A percentile compares a stretch with the other conserved stretches of the same genome.
Evolutionary conservation across 2,797 vertebrate species (phyloP).

Genomic region (Knipowitschia caucasica): DNA sequence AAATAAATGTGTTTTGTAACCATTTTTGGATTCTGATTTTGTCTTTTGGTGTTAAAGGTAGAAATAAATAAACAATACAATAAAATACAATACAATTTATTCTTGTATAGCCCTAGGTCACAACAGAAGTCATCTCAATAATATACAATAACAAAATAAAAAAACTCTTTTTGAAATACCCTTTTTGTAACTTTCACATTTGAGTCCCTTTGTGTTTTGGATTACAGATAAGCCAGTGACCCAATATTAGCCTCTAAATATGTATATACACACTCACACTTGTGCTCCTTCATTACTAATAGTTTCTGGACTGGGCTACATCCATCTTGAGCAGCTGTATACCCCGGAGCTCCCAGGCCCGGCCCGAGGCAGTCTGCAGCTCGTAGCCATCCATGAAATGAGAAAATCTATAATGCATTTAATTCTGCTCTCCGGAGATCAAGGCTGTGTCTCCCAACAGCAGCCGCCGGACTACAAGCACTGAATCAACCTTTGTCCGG

Average conservation of each 20-base stretch:
- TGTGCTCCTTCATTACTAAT: slow-evolving; percentile 16
- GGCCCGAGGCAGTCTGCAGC: slow-evolving; percentile 47
- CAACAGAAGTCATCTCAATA: no score
- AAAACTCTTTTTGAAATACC: no score
- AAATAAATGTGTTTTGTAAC: no score
- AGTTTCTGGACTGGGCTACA: slow-evolving; percentile 31
- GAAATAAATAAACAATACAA: no score
- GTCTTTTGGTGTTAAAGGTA: no score
- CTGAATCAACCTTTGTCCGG: slow-evolving; percentile 37
- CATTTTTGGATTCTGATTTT: no score
- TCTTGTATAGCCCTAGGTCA: no score
- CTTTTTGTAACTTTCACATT: neutral
- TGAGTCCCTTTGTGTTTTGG: neutral
- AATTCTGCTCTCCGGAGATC: slow-evolving; percentile 68
- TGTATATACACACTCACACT: neutral
- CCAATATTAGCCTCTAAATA: neutral
- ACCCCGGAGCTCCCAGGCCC: slow-evolving; percentile 33
- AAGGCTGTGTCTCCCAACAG: slow-evolving; percentile 43
- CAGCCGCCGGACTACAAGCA: slow-evolving; percentile 35
- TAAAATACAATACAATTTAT: no score
- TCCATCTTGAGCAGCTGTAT: slow-evolving; percentile 29
- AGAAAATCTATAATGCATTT: slow-evolving; percentile 76
- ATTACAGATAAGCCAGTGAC: neutral
- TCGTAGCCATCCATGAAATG: slow-evolving; percentile 74
- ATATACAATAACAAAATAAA: neutral